Evolutionary conservation across 2,113 vertebrate genomes (phyloP), one percentile per base, ranked within the genome.

Genomic region (Lipophrys pholis): DNA sequence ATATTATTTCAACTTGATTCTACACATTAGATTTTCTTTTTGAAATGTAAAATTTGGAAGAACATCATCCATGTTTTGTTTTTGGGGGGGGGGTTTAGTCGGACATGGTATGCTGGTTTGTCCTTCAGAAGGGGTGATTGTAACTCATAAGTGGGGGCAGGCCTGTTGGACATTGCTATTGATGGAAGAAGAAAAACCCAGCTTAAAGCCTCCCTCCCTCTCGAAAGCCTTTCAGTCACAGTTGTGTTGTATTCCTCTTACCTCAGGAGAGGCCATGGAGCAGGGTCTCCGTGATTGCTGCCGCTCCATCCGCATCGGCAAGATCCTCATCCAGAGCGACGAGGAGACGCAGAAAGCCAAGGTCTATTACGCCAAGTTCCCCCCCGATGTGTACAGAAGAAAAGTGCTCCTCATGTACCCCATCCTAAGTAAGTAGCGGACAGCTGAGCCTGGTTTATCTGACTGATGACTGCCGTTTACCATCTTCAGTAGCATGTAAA

Each of bases 391-490:
- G 73, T 96, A 95, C 90, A 94, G 95, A 77, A 95, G 97, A 69
- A 99, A 99, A 92, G 97, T 99, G 51, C 95, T 99, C 76, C 95
- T 99, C 40, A 99, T 99, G 97, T 99, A 99, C 87, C 97, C 97
- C 1, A 98, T 99, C 78, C 95, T 99, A 8, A 99, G 98, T 98
- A 80, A 96, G 97, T 95, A 16, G 53, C 56, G 5, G 2, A 21
- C 35, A 14, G 6, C 64, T 43, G 17, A 54, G 35, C 17, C 1
- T 1, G 45, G 41, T 76, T 80, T 46, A 58, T 69, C 63, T 58
- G 17, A 3, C 50, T 49, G 43, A 77, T 56, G 36, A 73, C 42
- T 80, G 67, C 56, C 11, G 54, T 56, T 65, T 55, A 51, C 57
- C 43, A 9, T 43, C 57, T 35, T 40, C 50, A 60, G 60, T 51